Evolutionary conservation across 2,113 vertebrate species (phyloP).

Genomic region (Atractosteus spatula): DNA sequence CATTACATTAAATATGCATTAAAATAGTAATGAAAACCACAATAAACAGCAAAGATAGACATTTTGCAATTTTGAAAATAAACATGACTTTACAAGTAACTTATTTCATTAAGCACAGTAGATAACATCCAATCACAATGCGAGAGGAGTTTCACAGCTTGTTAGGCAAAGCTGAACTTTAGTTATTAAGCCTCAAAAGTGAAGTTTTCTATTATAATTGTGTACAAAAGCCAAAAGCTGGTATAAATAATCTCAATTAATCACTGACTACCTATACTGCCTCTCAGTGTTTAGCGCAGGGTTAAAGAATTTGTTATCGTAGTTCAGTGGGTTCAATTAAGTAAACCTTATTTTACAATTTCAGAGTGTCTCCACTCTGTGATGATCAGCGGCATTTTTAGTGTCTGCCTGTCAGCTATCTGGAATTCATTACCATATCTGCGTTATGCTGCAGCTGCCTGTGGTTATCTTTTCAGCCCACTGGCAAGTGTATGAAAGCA

Average conservation of each 20-base stretch:
- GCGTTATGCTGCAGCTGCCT: slow-evolving; percentile 72
- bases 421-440: slow-evolving; percentile 81
- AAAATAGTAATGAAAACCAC: no score
- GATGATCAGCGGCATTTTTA: slow-evolving; percentile 45
- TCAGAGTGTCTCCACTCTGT: slow-evolving; percentile 34
- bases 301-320: slow-evolving; percentile 27
- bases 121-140: no score
- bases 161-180: no score
- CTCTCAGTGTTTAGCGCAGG: not conserved
- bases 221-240: not conserved
- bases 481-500: slow-evolving; percentile 59
- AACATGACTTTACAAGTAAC: no score
- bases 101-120: no score
- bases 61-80: no score
- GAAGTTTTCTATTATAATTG: no score
- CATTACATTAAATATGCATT: no score
- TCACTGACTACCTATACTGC: not conserved
- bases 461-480: slow-evolving; percentile 70
- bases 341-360: slow-evolving; percentile 34
- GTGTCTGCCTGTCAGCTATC: slow-evolving; percentile 65
- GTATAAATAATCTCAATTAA: not conserved
- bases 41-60: no score
- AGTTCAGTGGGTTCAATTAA: slow-evolving; percentile 26
- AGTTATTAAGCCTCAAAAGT: no score
- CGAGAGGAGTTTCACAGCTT: no score